Conservation (phyloP, 1,140 invertebrate genomes). For the Bombus balteatus region DNA sequence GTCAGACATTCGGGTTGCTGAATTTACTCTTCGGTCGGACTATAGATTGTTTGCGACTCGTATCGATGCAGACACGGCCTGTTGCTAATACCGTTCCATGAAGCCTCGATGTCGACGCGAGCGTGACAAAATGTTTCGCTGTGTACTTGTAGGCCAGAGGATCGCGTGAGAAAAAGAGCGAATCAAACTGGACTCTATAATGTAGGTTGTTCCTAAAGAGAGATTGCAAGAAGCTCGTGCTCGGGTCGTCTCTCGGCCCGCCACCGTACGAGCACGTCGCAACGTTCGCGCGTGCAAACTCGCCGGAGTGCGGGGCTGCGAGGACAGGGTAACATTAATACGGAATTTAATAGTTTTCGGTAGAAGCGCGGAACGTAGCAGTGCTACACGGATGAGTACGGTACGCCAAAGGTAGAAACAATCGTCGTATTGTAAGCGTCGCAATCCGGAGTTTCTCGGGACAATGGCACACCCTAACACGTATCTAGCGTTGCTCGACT, state of each 20-base stretch:
- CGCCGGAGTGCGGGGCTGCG: background rate
- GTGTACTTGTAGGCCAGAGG: background rate
- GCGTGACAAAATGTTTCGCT: too few relatives aligned
- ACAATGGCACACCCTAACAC: conserved; percentile 75
- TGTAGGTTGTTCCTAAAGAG: background rate
- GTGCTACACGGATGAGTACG: conserved; percentile 37
- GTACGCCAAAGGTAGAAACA: conserved; percentile 76
- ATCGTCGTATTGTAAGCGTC: conserved; percentile 78
- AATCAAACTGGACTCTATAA: background rate
- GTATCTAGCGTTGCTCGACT: conserved; percentile 71
- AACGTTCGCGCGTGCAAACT: background rate
- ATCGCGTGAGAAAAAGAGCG: background rate
- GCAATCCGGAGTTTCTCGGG: conserved; percentile 70
- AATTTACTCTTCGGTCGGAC: too few relatives aligned
- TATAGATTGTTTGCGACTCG: too few relatives aligned
- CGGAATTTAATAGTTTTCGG: conserved; percentile 79
- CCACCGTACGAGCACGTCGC: too few relatives aligned
- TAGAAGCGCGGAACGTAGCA: conserved; percentile 48
- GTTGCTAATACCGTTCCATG: too few relatives aligned
- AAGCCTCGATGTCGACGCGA: too few relatives aligned
- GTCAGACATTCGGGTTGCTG: too few relatives aligned
- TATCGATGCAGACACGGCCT: too few relatives aligned
- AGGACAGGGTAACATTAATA: conserved; percentile 72
- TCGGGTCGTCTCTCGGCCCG: background rate
- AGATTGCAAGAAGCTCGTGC: background rate